Conservation (phyloP, 37 sponge, comb jelly and placozoan species). For the Tethya wilhelma region DNA sequence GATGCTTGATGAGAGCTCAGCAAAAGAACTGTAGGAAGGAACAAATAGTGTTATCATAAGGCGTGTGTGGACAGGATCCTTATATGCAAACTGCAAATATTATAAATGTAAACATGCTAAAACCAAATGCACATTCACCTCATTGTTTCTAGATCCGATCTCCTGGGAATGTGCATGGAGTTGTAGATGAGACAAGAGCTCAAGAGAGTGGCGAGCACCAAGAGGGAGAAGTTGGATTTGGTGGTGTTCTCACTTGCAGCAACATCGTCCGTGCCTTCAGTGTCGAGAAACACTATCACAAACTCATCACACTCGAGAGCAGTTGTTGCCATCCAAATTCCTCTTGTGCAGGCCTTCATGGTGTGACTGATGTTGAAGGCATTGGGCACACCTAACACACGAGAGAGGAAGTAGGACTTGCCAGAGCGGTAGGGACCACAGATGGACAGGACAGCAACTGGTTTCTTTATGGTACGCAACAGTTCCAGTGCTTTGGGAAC, state of each 20-base stretch:
- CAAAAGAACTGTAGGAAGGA: background rate
- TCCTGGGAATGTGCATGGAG: slow-evolving; percentile 7
- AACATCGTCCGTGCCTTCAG: slow-evolving; percentile 38
- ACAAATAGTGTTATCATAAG: too few species aligned
- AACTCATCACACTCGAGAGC: slow-evolving; percentile 44
- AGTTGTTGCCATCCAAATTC: slow-evolving; percentile 45
- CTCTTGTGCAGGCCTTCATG: slow-evolving; percentile 20
- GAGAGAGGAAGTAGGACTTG: slow-evolving; percentile 51
- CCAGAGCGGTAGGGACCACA: slow-evolving; percentile 57
- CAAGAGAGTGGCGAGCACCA: background rate
- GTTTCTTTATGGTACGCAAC: slow-evolving; percentile 31
- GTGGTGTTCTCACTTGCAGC: too few species aligned
- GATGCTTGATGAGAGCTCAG: background rate
- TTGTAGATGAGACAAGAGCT: slow-evolving; percentile 50
- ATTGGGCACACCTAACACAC: slow-evolving; percentile 10
- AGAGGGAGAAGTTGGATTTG: background rate
- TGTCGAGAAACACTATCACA: slow-evolving; percentile 24
- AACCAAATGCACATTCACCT: too few species aligned
- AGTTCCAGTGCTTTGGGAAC: too few species aligned
- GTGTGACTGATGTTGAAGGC: slow-evolving; percentile 41
- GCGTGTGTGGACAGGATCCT: too few species aligned
- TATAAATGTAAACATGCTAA: too few species aligned
- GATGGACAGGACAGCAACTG: slow-evolving; percentile 39
- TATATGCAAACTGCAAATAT: too few species aligned
- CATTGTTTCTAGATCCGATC: slow-evolving; percentile 28